Percentiles rank a stretch among this genome's conserved stretches.
Conservation (phyloP, 2,888 invertebrate species). For the Epirrita christyi region DNA sequence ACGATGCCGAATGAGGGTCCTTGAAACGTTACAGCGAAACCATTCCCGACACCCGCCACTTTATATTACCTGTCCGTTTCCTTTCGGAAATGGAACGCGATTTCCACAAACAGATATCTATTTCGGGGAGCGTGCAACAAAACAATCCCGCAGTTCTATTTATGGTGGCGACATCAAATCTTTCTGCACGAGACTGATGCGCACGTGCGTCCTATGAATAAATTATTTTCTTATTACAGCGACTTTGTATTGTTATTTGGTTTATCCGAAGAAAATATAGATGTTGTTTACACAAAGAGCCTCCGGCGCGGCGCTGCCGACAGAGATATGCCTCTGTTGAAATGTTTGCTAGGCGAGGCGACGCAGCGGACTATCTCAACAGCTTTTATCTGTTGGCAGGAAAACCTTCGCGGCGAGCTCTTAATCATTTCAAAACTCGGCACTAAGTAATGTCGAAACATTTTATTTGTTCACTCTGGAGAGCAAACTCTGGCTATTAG, state of each 20-base stretch:
- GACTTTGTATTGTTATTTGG: conserved; percentile 54
- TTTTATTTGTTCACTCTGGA: conserved; percentile 49
- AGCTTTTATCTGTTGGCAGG: conserved; percentile 58
- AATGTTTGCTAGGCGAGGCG: conserved; percentile 51
- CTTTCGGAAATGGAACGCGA: conserved; percentile 46
- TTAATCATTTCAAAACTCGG: conserved; percentile 51
- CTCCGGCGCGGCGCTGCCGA: conserved; percentile 39
- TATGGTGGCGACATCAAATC: conserved; percentile 59
- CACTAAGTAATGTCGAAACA: conserved; percentile 45
- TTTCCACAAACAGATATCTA: conserved; percentile 42
- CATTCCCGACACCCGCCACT: conserved; percentile 55
- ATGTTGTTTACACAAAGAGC: conserved; percentile 43
- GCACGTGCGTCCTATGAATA: conserved; percentile 64
- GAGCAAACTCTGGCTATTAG: conserved; percentile 37
- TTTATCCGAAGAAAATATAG: conserved; percentile 48
- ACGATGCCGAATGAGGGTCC: conserved; percentile 60
- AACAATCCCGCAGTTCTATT: conserved; percentile 49
- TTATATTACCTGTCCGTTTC: conserved; percentile 51
- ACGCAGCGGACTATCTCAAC: conserved; percentile 46
- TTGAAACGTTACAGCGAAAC: conserved; percentile 59
- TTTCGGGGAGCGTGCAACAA: conserved; percentile 39
- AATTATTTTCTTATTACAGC: conserved; percentile 66
- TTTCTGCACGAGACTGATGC: conserved; percentile 57
- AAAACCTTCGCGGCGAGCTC: conserved; percentile 42
- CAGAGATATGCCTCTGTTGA: conserved; percentile 44